Conservation (phyloP, 2,797 vertebrate species). For the Gymnoscopelus braueri region DNA sequence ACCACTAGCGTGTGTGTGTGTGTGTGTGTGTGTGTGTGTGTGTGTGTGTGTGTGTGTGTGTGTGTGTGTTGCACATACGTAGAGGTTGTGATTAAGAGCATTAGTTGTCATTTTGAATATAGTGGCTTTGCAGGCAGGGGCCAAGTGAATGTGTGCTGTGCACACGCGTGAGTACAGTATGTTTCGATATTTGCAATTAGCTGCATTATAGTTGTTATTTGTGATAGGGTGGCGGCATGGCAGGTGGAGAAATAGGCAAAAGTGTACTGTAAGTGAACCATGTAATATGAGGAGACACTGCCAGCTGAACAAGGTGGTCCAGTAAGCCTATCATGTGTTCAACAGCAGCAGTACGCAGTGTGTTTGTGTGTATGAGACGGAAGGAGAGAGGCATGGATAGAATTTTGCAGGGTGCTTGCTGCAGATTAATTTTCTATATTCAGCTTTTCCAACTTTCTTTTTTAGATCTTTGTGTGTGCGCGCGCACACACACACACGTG, state of each 20-base stretch:
- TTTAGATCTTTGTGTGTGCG: neutral
- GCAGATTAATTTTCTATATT: conserved; percentile 42
- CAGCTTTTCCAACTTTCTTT: neutral
- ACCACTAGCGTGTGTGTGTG: conserved; percentile 19
- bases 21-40: too few relatives aligned
- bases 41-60: too few relatives aligned
- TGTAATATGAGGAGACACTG: conserved; percentile 55
- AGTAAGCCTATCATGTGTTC: conserved; percentile 54
- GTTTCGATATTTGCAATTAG: conserved; percentile 40
- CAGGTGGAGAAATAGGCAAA: conserved; percentile 26
- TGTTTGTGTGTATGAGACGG: conserved; percentile 11
- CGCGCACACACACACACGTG: neutral
- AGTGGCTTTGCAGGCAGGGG: conserved; percentile 46
- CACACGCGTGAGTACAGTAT: neutral
- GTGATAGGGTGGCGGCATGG: conserved; percentile 34
- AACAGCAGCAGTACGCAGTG: neutral
- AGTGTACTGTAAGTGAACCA: conserved; percentile 25
- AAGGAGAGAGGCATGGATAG: neutral
- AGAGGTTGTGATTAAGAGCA: conserved; percentile 46
- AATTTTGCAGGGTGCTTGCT: conserved; percentile 32
- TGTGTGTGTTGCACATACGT: conserved; percentile 9
- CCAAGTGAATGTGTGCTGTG: conserved; percentile 45
- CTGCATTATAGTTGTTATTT: conserved; percentile 55
- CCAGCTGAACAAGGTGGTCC: conserved; percentile 58
- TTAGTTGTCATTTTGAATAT: conserved; percentile 46